Evolutionary conservation across 2,113 vertebrate genomes (phyloP), one percentile per base, ranked within the genome.

Genomic region (Promerops cafer): DNA sequence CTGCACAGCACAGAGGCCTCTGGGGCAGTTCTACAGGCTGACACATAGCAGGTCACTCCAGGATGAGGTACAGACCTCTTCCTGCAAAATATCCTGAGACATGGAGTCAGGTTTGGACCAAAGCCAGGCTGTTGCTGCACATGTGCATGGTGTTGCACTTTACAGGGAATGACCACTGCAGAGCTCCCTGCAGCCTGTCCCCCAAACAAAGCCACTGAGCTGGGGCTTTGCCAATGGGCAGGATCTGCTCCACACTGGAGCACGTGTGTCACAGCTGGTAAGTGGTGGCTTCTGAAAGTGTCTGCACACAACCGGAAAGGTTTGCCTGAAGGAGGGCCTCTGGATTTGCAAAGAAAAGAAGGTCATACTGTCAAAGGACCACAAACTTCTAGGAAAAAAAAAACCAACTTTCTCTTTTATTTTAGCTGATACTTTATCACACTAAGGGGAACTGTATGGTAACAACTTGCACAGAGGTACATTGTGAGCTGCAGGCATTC

Each of bases 181-280:
- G 80, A 64, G 47, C 19, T 70, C 24, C 50, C 52, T 88, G 69
- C 31, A 78, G 37, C 31, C 75, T 22, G 44, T 47, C 35, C 49
- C 24, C 28, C 27, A 35, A 0, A 1, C 33, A 76, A 61, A 92
- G 44, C 13, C 56, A 85, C 59, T 0, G 0, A 47, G 44, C 26
- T 56, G 53, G 45, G 49, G 19, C 66, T 31, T 56, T 22, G 39
- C 26, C 75, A 33, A 3, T 1, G 13, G 54, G n/a, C 33, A 65
- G 64, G 45, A 57, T 37, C 39, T 65, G 63, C 54, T 94, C 54
- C 71, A 14, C 0, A 0, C 26, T 57, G 22, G 30, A 78, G 39
- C 65, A 44, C 8, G 2, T 1, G 2, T 22, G 27, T 28, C 42
- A 61, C 26, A 60, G 71, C 57, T 45, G 61, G 37, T 8, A 44